Conservation (phyloP, 2,797 vertebrate genomes). For the Oryzias sinensis region DNA sequence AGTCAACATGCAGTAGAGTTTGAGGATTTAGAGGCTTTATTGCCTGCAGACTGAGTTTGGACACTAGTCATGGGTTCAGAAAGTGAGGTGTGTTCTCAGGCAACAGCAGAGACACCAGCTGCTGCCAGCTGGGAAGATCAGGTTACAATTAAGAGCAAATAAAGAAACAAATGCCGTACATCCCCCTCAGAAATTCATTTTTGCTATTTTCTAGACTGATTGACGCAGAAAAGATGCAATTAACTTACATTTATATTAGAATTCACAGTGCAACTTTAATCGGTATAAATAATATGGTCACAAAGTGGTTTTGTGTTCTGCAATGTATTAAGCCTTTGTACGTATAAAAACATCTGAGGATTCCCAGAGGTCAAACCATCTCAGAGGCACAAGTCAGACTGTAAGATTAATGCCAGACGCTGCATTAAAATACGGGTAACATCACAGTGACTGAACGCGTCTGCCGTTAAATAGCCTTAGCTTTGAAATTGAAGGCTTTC, state of each 20-base stretch:
- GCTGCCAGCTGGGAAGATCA: constrained; percentile 10
- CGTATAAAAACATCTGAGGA: no score
- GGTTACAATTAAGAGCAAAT: constrained; percentile 46
- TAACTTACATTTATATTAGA: no score
- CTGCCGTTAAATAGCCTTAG: constrained; percentile 17
- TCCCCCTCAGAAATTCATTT: constrained; percentile 22
- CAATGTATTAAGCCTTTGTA: no score
- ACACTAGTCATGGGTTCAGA: constrained; percentile 3
- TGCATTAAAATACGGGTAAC: constrained; percentile 32
- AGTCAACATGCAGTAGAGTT: no score
- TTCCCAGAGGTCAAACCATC: neutral
- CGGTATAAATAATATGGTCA: no score
- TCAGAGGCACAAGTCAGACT: constrained; percentile 1
- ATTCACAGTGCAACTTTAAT: no score
- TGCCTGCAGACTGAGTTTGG: no score
- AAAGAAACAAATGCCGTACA: constrained; percentile 50
- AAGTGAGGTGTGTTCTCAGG: constrained; percentile 17
- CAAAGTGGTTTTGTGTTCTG: no score
- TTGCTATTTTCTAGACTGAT: constrained; percentile 1
- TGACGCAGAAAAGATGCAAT: no score
- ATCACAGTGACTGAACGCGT: constrained; percentile 20
- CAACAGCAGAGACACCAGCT: neutral
- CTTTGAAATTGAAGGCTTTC: constrained; percentile 30
- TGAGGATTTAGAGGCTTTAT: no score
- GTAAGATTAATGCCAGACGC: constrained; percentile 22